A percentile compares a stretch with the other conserved stretches of the same genome.
These are phyloP conservation scores for Andrena chrysosceles DNA, from an alignment of 2,888 invertebrate genomes.

Conservation along the genomic window DNA sequence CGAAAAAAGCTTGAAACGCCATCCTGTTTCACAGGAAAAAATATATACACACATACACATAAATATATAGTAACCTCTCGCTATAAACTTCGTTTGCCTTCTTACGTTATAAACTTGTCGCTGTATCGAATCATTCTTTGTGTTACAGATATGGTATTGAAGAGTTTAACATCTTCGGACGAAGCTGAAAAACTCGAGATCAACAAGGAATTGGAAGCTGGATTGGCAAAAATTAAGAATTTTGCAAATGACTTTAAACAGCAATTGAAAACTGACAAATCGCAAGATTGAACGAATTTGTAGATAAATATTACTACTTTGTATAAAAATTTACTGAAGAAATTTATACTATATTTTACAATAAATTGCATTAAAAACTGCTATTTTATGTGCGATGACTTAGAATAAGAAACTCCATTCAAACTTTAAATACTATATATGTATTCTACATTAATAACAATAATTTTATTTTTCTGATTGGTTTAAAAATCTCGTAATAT, in stretches of 20 bases:
- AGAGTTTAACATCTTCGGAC: constrained; percentile 87
- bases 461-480: constrained; percentile 28
- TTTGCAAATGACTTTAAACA: constrained; percentile 86
- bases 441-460: constrained; percentile 26
- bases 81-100: too few species aligned
- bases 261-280: constrained; percentile 79
- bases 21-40: too few species aligned
- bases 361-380: constrained; percentile 45
- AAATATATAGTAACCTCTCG: not conserved
- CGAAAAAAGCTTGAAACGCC: too few species aligned
- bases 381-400: not conserved
- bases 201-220: constrained; percentile 85
- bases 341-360: constrained; percentile 48
- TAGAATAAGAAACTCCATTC: not conserved
- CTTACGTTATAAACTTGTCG: not conserved
- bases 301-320: constrained; percentile 50
- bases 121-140: not conserved
- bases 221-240: constrained; percentile 85
- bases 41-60: too few species aligned
- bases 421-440: not conserved
- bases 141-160: constrained; percentile 88
- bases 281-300: constrained; percentile 67
- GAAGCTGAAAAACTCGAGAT: constrained; percentile 86
- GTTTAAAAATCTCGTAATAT: constrained; percentile 34
- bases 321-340: constrained; percentile 38